These are phyloP conservation scores for Hirudinaria manillensis DNA, from an alignment of 2,888 invertebrate genomes.

Conservation along the genomic window DNA sequence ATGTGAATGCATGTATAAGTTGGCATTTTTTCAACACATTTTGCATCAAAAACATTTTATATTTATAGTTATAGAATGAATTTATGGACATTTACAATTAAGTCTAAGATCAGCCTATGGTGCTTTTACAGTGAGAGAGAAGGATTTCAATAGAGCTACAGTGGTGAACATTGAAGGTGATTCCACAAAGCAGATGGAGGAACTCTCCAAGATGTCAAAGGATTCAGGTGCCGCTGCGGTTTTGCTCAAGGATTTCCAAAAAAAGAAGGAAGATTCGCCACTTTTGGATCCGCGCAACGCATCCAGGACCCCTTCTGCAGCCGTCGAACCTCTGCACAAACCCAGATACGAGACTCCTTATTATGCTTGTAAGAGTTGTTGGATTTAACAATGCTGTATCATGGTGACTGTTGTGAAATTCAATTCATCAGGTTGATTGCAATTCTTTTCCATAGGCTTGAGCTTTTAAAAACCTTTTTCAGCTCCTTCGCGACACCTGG, in stretches of 20 bases:
- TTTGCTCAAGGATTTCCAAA: constrained; percentile 33
- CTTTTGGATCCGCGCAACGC: constrained; percentile 83
- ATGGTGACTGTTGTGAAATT: not conserved
- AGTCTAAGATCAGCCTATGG: too few species aligned
- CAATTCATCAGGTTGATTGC: not conserved
- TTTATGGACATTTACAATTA: too few species aligned
- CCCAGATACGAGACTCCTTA: constrained; percentile 90
- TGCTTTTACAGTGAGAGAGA: constrained; percentile 33
- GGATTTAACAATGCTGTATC: too few species aligned
- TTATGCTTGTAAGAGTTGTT: constrained; percentile 73
- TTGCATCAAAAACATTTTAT: too few species aligned
- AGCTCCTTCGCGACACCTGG: constrained; percentile 28
- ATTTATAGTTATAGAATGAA: too few species aligned
- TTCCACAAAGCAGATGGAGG: constrained; percentile 67
- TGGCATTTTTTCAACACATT: too few species aligned
- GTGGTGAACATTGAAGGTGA: constrained; percentile 72
- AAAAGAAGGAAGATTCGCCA: constrained; percentile 27
- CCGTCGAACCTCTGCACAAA: constrained; percentile 50
- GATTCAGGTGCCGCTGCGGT: constrained; percentile 41
- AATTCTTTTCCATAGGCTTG: not conserved
- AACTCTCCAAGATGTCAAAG: constrained; percentile 75
- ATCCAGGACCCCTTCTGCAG: constrained; percentile 80
- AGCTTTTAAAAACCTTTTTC: not conserved
- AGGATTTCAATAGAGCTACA: not conserved
- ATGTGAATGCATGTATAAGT: too few species aligned